A percentile compares a stretch with the other conserved stretches of the same genome.
These are phyloP conservation scores for Rostratula benghalensis DNA, from an alignment of 2,113 vertebrate species.

Conservation along the genomic window DNA sequence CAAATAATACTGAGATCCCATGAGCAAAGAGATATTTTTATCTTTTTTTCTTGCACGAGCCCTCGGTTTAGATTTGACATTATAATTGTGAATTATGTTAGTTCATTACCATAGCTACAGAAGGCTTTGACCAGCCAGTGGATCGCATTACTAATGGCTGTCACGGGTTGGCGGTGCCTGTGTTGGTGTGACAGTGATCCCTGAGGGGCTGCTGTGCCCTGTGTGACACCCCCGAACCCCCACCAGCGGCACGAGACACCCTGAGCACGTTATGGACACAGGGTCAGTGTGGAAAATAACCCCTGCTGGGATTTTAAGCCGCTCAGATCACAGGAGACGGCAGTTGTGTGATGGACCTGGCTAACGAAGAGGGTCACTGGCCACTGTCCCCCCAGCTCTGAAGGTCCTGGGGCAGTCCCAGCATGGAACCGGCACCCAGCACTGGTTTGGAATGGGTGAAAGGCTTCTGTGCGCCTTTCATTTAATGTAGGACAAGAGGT, in stretches of 20 bases:
- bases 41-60: neutral
- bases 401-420: rapidly evolving
- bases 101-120: conserved; percentile 49
- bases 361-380: neutral
- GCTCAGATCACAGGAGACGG: neutral
- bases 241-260: rapidly evolving
- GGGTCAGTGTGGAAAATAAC: neutral
- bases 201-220: neutral
- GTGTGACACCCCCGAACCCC: rapidly evolving
- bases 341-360: rapidly evolving
- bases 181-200: neutral
- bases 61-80: conserved; percentile 32
- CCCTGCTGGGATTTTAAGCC: neutral
- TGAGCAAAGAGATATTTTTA: conserved; percentile 41
- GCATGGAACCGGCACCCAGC: neutral
- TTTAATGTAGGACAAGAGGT: neutral
- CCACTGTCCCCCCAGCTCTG: neutral
- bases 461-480: neutral
- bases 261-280: rapidly evolving
- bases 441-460: neutral
- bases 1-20: conserved; percentile 44
- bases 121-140: conserved; percentile 22
- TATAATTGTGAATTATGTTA: conserved; percentile 13
- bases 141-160: neutral
- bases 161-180: neutral